Evolutionary conservation across 2,888 invertebrate species (phyloP).

Genomic region (Andrena fulva): DNA sequence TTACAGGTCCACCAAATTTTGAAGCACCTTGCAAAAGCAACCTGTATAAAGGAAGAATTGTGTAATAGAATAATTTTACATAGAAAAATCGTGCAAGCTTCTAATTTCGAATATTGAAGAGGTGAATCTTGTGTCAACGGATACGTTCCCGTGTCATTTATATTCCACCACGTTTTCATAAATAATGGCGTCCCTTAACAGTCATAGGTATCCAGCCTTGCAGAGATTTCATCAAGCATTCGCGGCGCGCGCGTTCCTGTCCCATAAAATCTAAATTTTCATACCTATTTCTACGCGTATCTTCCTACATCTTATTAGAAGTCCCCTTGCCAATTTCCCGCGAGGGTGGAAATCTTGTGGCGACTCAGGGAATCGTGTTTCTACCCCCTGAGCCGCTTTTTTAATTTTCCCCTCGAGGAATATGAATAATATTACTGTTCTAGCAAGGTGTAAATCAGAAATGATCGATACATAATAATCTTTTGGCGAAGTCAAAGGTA

Average conservation of each 20-base stretch:
- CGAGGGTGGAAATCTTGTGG: conserved; percentile 34
- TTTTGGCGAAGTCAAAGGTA: neutral
- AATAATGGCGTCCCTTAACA: conserved; percentile 17
- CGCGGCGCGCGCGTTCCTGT: conserved; percentile 12
- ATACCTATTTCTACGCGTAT: conserved; percentile 33
- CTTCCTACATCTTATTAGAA: conserved; percentile 51
- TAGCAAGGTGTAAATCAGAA: neutral
- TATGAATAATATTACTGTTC: neutral
- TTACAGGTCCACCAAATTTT: too few relatives aligned
- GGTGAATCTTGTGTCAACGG: neutral
- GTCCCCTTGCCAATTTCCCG: conserved; percentile 26
- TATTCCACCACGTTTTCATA: conserved; percentile 21
- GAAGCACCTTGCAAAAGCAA: too few relatives aligned
- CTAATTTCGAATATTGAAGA: neutral
- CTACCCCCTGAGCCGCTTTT: conserved; percentile 25
- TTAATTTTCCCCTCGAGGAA: conserved; percentile 29
- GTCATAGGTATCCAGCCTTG: conserved; percentile 4
- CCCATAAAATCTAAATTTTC: conserved; percentile 46
- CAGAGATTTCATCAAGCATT: conserved; percentile 42
- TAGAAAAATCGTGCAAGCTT: neutral
- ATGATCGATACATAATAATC: too few relatives aligned
- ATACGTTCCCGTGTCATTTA: conserved; percentile 1
- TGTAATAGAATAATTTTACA: too few relatives aligned
- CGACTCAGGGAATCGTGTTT: neutral
- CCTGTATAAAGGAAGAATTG: too few relatives aligned